phyloP scores from a whole-genome alignment of 2,888 invertebrate species.

The Uloborus plumipes region DNA sequence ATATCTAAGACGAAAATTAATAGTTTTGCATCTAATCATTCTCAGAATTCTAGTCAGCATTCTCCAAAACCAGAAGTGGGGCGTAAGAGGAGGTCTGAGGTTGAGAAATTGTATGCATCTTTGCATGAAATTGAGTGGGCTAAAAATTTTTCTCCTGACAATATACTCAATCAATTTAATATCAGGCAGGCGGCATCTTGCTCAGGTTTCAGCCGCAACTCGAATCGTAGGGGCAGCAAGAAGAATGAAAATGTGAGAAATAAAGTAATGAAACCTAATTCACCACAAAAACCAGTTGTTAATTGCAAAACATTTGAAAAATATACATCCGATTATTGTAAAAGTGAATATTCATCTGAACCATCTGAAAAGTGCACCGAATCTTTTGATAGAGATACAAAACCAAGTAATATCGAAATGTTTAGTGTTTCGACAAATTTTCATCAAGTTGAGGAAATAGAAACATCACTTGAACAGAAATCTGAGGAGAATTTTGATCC shows the following conservation, averaged over 20 bases:
- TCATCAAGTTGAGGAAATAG: no score
- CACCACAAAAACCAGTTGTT: no score
- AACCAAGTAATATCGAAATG: neutral
- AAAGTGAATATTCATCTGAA: neutral
- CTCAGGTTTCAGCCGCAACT: constrained; percentile 19
- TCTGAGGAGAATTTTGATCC: no score
- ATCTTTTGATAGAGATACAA: neutral
- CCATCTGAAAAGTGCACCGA: neutral
- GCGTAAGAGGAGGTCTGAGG: constrained; percentile 29
- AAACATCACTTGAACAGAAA: no score
- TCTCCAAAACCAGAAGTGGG: constrained; percentile 3
- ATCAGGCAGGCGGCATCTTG: constrained; percentile 42
- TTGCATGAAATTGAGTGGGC: constrained; percentile 52
- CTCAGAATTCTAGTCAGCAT: neutral
- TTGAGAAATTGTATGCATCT: constrained; percentile 43
- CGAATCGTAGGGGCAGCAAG: no score
- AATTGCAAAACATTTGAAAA: neutral
- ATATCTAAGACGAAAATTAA: constrained; percentile 37
- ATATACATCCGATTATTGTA: neutral
- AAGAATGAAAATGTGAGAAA: no score
- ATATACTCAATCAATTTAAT: constrained; percentile 39
- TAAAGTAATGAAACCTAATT: no score
- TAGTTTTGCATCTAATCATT: constrained; percentile 1
- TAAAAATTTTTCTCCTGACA: constrained; percentile 53
- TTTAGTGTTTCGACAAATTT: no score